phyloP scores from a whole-genome alignment of 1,140 invertebrate species.

The Heliconius congener region DNA sequence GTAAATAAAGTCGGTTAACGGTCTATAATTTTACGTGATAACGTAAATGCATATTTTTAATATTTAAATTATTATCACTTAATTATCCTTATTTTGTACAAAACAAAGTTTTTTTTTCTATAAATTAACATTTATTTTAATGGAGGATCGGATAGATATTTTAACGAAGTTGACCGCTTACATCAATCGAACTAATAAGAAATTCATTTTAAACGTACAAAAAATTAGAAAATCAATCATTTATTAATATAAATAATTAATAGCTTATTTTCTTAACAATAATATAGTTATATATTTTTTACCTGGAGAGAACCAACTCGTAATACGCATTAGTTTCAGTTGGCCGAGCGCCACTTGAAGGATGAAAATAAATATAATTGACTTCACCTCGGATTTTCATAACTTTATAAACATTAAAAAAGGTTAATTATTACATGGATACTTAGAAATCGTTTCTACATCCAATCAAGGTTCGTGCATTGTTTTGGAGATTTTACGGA shows the following conservation, averaged over 20 bases:
- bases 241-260: neutral
- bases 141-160: no score
- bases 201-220: neutral
- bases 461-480: constrained; percentile 42
- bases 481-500: constrained; percentile 24
- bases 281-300: constrained; percentile 17
- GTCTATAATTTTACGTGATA: no score
- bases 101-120: no score
- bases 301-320: neutral
- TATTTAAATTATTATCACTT: no score
- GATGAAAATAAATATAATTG: constrained; percentile 46
- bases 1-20: no score
- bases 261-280: neutral
- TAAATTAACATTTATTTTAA: no score
- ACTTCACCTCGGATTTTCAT: constrained; percentile 48
- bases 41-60: no score
- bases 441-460: constrained; percentile 49
- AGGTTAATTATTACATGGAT: constrained; percentile 50
- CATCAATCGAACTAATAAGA: neutral
- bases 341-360: constrained; percentile 21
- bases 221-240: neutral
- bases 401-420: constrained; percentile 44
- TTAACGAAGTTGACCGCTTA: no score
- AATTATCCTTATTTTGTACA: no score
- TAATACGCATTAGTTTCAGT: constrained; percentile 14